A percentile compares a stretch with the other conserved stretches of the same genome.
Conservation (phyloP, 1,140 invertebrate species). For the Brachionus sp. region DNA sequence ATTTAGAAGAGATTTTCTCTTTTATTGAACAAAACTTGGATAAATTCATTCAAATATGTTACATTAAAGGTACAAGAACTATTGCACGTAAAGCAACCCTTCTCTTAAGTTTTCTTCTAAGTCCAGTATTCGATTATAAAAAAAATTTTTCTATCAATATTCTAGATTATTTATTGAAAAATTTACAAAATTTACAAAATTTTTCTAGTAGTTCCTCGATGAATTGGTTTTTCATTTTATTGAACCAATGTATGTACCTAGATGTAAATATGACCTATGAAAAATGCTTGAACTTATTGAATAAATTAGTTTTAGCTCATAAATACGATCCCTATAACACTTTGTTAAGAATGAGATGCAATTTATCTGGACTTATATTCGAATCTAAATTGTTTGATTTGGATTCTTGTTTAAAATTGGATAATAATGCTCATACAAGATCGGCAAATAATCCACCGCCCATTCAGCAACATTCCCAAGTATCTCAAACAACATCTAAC, state of each 20-base stretch:
- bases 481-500: neutral
- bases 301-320: neutral
- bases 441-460: neutral
- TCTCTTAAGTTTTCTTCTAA: neutral
- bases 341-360: conserved; percentile 34
- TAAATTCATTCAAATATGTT: neutral
- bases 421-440: neutral
- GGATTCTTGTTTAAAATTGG: conserved; percentile 37
- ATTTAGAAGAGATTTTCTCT: neutral
- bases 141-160: neutral
- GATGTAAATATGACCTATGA: neutral
- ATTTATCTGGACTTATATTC: conserved; percentile 27
- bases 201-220: neutral
- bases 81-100: conserved; percentile 18
- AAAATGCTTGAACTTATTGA: neutral
- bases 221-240: conserved; percentile 37
- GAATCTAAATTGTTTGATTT: conserved; percentile 7
- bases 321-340: conserved; percentile 24
- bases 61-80: neutral
- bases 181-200: neutral
- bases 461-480: neutral
- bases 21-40: conserved; percentile 8
- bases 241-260: conserved; percentile 14
- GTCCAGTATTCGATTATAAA: neutral
- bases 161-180: neutral